These are phyloP conservation scores for Phorcus lineatus DNA, from an alignment of 2,888 invertebrate species.

Conservation along the genomic window DNA sequence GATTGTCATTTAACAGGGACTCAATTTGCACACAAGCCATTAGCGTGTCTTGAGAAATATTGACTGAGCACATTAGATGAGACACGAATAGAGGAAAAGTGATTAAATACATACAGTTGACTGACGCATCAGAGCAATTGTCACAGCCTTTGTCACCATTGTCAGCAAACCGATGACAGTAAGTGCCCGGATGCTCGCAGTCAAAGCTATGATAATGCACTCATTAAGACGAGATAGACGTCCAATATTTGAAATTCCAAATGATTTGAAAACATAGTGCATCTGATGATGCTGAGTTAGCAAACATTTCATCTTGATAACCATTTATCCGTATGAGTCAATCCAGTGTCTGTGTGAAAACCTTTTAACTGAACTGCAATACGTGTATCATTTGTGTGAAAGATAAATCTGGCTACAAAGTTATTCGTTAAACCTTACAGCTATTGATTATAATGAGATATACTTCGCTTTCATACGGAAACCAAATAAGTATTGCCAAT, in stretches of 20 bases:
- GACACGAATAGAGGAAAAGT: not conserved
- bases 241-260: constrained; percentile 13
- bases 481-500: no score
- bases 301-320: no score
- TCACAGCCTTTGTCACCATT: not conserved
- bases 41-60: not conserved
- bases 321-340: no score
- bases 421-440: no score
- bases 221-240: not conserved
- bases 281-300: no score
- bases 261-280: not conserved
- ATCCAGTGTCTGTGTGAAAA: no score
- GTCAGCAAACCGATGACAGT: not conserved
- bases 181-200: not conserved
- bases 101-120: not conserved
- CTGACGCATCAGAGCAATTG: not conserved
- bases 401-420: no score
- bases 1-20: not conserved
- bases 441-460: no score
- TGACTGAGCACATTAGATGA: not conserved
- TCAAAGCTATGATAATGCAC: constrained; percentile 7
- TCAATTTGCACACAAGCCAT: not conserved
- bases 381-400: no score
- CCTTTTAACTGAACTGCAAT: no score
- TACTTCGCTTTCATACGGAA: no score